Conservation (phyloP, 2,797 vertebrate genomes). For the Schizopygopsis pylzovi region DNA sequence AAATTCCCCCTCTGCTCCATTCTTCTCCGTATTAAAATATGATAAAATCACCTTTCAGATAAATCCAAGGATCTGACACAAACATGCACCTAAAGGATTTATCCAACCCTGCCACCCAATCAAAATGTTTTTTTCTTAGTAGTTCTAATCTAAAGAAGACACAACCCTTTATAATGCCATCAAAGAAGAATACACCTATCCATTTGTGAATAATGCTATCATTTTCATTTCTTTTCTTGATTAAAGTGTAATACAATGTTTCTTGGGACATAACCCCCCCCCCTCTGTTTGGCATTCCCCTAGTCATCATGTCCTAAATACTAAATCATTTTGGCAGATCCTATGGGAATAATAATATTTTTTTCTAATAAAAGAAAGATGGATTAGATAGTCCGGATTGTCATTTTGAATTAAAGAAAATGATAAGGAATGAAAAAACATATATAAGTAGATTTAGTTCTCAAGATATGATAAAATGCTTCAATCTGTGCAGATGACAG, state of each 20-base stretch:
- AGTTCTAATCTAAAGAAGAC: conserved; percentile 80
- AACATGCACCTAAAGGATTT: conserved; percentile 54
- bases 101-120: conserved; percentile 39
- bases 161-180: conserved; percentile 74
- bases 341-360: conserved; percentile 61
- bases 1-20: background rate
- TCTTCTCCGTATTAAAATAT: conserved; percentile 32
- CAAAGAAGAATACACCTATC: conserved; percentile 54
- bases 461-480: conserved; percentile 72
- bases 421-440: conserved; percentile 74
- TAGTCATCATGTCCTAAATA: conserved; percentile 62
- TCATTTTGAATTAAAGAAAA: conserved; percentile 78
- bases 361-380: conserved; percentile 72
- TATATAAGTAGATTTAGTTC: conserved; percentile 79
- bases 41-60: conserved; percentile 59
- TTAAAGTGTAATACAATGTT: conserved; percentile 64
- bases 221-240: conserved; percentile 66
- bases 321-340: conserved; percentile 69
- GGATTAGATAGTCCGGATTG: conserved; percentile 79
- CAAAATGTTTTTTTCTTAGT: conserved; percentile 75
- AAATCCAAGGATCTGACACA: conserved; percentile 71
- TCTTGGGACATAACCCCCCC: conserved; percentile 52
- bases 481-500: conserved; percentile 60
- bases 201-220: conserved; percentile 71
- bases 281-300: conserved; percentile 54